Evolutionary conservation across 2,888 invertebrate genomes (phyloP), one percentile per base, ranked within the genome.

Genomic region (Ecdyonurus torrentis): DNA sequence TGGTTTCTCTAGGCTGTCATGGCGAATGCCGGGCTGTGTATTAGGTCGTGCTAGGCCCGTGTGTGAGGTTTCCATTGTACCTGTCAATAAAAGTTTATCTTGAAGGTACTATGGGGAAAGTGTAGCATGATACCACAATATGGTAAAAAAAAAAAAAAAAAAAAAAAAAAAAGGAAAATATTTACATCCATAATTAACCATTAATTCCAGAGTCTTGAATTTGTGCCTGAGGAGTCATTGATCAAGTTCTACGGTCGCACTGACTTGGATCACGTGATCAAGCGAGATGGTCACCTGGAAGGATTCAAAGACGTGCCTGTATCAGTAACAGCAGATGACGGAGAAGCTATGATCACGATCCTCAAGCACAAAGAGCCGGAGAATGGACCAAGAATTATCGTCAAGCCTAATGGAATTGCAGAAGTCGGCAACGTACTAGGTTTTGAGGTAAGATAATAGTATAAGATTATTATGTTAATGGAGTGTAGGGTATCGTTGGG

Each of bases 211-310:
- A 55, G 55, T 22, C 22, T 55, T 5, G 55, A 55, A 20, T 55
- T 55, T 20, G 55, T 55, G 20, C 82, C 85, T 0, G 85, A 87
- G 62, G 83, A 85, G 65, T 82, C 83, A 65, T 79, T 87, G 0
- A 77, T 91, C 0, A 91, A 91, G 72, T 86, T 92, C 71, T 86
- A 84, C 66, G 91, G 91, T 0, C 77, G 81, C 58, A 82, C 87
- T 0, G 87, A 90, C 71, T 76, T 92, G 67, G 89, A 89, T n/a
- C 5, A 55, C 15, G 59, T 63, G 24, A 63, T 58, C 10, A 63
- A 63, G 23, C 64, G 74, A 71, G 72, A 77, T 37, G 74, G 72
- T 25, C 64, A 75, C n/a, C 69, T 74, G 58, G 71, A 72, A 52
- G 81, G 83, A 1, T 83, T 79, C 69, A 69, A 72, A 7, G 78